Conservation (phyloP, 1,140 invertebrate species). For the Drosophila ficusphila region DNA sequence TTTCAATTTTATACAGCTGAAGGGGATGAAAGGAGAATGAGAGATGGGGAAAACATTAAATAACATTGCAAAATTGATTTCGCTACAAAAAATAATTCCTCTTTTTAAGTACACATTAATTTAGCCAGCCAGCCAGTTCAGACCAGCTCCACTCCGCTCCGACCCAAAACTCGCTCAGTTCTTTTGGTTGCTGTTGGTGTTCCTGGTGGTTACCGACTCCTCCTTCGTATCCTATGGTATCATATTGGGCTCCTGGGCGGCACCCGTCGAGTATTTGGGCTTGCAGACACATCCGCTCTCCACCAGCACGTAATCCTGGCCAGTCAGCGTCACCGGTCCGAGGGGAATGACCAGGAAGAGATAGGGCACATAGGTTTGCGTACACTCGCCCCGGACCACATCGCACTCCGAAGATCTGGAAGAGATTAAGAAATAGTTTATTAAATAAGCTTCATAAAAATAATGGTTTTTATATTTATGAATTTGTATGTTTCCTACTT, state of each 20-base stretch:
- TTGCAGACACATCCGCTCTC: conserved; percentile 96
- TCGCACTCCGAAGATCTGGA: conserved; percentile 94
- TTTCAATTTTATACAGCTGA: conserved; percentile 68
- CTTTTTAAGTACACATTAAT: conserved; percentile 58
- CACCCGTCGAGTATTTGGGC: conserved; percentile 89
- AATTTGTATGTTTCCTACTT: conserved; percentile 71
- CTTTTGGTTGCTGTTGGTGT: conserved; percentile 74
- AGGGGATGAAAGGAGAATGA: conserved; percentile 21
- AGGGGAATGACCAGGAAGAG: conserved; percentile 95
- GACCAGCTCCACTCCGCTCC: conserved; percentile 44
- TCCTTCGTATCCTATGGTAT: conserved; percentile 69
- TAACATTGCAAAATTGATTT: conserved; percentile 79
- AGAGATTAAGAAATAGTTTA: conserved; percentile 25
- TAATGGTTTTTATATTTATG: not conserved
- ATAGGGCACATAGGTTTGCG: conserved; percentile 96
- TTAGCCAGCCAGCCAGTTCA: conserved; percentile 52
- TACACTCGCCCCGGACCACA: conserved; percentile 93
- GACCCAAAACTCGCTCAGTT: conserved; percentile 75
- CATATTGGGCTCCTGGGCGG: conserved; percentile 84
- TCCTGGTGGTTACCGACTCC: conserved; percentile 37
- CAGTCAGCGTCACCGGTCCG: conserved; percentile 95
- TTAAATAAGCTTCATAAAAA: no score
- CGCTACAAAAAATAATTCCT: conserved; percentile 81
- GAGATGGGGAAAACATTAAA: conserved; percentile 62
- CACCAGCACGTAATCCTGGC: conserved; percentile 95